Conservation (phyloP, 2,888 invertebrate species). For the Rhodophaea formosa region DNA sequence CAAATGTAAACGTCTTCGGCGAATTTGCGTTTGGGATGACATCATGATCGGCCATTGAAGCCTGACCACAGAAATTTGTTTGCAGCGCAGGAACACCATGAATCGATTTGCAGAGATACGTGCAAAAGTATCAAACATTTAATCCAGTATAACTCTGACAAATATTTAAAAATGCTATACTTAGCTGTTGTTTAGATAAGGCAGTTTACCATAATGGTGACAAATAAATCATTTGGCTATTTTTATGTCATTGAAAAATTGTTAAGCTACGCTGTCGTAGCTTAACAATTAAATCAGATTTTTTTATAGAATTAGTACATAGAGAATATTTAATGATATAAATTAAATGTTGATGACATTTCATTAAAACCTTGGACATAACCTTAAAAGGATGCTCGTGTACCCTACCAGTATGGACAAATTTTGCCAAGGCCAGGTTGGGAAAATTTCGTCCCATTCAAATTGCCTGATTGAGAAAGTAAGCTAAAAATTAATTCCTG, state of each 20-base stretch:
- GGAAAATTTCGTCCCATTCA: no score
- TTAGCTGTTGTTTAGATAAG: background rate
- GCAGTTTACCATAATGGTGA: background rate
- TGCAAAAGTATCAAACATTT: background rate
- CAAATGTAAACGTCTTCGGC: constrained; percentile 26
- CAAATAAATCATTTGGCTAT: background rate
- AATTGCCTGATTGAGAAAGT: no score
- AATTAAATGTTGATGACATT: no score
- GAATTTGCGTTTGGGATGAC: constrained; percentile 50
- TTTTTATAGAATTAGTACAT: no score
- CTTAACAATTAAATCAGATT: no score
- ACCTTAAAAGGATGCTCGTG: no score
- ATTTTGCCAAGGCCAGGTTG: no score
- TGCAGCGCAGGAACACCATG: constrained; percentile 28
- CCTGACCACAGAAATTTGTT: constrained; percentile 40
- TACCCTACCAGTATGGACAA: no score
- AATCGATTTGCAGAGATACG: background rate
- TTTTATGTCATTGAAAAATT: background rate
- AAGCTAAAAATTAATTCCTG: no score
- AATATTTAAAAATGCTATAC: background rate
- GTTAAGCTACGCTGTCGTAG: constrained; percentile 30
- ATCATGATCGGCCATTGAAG: constrained; percentile 47
- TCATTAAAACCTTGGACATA: no score
- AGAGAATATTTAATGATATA: no score
- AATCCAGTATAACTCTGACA: background rate